Base-by-base conservation (phyloP, 2,888 invertebrate genomes). In the Odontomyia ornata region DNA sequence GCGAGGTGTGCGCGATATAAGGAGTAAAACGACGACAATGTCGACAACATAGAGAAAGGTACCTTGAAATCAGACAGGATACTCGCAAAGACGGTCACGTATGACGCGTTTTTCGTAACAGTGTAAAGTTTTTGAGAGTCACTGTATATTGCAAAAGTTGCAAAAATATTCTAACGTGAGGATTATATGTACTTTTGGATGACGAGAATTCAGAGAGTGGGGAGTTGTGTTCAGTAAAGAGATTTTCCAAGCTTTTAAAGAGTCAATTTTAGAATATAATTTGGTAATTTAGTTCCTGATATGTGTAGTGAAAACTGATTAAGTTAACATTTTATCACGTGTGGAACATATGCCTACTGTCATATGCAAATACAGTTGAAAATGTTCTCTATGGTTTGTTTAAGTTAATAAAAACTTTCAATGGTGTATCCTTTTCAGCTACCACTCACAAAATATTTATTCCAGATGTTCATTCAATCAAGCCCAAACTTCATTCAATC, bases 101-200 rank as follows among this genome's bases (percentile, higher is more conserved):
- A 73, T 73, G 60, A 57, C 73, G 73, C 73, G 60, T 73, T 73
- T 72, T 73, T 73, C 69, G 69, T 36, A 46, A 25, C 36, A 56
- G 30, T 25, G 23, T 7, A 71, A 71, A 72, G 28, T 73, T 30
- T 57, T 21, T 15, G 1, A 36, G 43, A 69, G n/a, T 4, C 47
- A 46, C 18, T 69, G 69, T 43, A 36, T 73, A 73, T 73, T 73
- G 73, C 73, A 7, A 57, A 73, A 73, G 73, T 73, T 73, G 73
- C n/a, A n/a, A 57, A 57, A 73, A 73, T 60, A 57, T 57, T 27
- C 27, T 60, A 36, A 73, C 57, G 73, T 73, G 73, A 57, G 73
- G 73, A 73, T 73, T 57, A 57, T 13, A 25, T 18, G 21, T 28
- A 21, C 52, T 9, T 15, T 13, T 18, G 36, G 36, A 3, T 21